These are phyloP conservation scores for Watsonalla cultraria DNA, from an alignment of 2,888 invertebrate species.

Conservation along the genomic window DNA sequence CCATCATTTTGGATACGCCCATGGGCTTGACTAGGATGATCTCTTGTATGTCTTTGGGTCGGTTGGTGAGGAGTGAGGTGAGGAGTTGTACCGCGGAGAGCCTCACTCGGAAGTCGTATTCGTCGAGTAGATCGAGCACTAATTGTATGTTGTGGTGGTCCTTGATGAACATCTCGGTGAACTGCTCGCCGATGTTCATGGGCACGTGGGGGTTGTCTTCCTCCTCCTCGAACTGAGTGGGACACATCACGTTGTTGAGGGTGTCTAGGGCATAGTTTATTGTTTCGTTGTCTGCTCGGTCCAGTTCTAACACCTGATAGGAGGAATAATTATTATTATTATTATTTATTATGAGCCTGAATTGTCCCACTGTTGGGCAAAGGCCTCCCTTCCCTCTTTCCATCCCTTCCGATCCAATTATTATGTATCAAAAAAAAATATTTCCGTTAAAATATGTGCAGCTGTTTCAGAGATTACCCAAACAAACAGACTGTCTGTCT, in stretches of 20 bases:
- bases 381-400: too few species aligned
- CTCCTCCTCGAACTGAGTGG: constrained; percentile 90
- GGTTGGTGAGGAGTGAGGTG: constrained; percentile 91
- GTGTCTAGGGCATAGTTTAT: constrained; percentile 95
- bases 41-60: constrained; percentile 92
- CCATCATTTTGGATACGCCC: constrained; percentile 98
- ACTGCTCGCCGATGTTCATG: constrained; percentile 92
- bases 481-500: too few species aligned
- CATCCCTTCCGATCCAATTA: too few species aligned
- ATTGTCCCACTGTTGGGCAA: too few species aligned
- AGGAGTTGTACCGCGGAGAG: constrained; percentile 94
- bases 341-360: too few species aligned
- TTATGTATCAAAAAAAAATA: too few species aligned
- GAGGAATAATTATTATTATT: background rate
- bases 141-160: constrained; percentile 89
- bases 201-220: constrained; percentile 81
- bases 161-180: constrained; percentile 98
- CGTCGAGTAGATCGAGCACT: constrained; percentile 91
- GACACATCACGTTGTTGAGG: constrained; percentile 92
- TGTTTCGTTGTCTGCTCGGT: constrained; percentile 94
- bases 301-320: constrained; percentile 88
- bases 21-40: constrained; percentile 94
- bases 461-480: too few species aligned
- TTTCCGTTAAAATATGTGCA: too few species aligned
- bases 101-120: constrained; percentile 96